Conservation (phyloP, 2,797 vertebrate genomes). For the Xerus rutilus region DNA sequence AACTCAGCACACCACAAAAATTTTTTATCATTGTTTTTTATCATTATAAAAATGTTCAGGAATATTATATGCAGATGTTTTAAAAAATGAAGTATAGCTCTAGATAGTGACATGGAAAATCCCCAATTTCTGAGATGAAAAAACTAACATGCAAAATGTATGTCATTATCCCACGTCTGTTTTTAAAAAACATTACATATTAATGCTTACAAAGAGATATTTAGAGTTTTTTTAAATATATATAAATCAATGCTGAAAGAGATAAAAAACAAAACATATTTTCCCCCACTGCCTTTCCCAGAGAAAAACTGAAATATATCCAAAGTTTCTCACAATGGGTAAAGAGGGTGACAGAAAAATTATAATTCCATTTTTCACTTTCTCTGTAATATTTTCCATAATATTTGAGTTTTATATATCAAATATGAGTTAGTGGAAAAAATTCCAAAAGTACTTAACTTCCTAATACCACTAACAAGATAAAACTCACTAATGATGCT, state of each 20-base stretch:
- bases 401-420: constrained; percentile 32
- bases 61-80: not conserved
- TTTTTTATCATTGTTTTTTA: not conserved
- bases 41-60: not conserved
- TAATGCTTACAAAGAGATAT: not conserved
- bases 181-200: not conserved
- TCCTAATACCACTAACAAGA: constrained; percentile 29
- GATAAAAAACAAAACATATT: not conserved
- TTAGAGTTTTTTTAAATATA: not conserved
- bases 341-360: not conserved
- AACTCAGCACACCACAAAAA: not conserved
- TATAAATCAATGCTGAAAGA: not conserved
- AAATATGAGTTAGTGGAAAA: constrained; percentile 16
- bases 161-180: not conserved
- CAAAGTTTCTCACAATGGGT: not conserved
- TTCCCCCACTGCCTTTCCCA: too few species aligned
- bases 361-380: not conserved
- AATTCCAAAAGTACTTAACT: constrained; percentile 13
- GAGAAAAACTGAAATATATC: not conserved
- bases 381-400: constrained; percentile 19
- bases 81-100: not conserved
- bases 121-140: not conserved
- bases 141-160: constrained; percentile 5
- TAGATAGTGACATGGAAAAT: not conserved
- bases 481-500: not conserved